phyloP scores from a whole-genome alignment of 1,140 invertebrate genomes.

The Adelges cooleyi region DNA sequence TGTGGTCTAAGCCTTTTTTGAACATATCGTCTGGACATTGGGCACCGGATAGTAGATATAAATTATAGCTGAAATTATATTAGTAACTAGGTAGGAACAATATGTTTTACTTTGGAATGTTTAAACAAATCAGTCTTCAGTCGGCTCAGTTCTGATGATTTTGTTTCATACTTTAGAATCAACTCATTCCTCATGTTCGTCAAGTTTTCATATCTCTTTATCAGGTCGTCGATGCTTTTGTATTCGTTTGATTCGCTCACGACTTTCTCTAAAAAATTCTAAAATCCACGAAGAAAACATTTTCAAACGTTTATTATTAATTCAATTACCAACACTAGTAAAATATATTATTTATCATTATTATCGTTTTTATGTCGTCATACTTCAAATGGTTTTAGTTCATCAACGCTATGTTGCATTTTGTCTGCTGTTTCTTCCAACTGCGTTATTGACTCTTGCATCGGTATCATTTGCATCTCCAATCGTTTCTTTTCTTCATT shows the following conservation, averaged over 20 bases:
- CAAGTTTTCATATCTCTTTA: slow-evolving; percentile 22
- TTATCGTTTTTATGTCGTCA: neutral
- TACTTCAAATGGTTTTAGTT: slow-evolving; percentile 13
- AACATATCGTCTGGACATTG: too few relatives aligned
- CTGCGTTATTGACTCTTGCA: slow-evolving; percentile 2
- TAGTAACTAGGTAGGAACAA: too few relatives aligned
- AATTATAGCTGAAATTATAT: too few relatives aligned
- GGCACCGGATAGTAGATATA: too few relatives aligned
- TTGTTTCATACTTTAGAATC: slow-evolving; percentile 3
- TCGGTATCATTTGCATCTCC: neutral
- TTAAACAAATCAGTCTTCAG: neutral
- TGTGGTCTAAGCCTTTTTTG: too few relatives aligned
- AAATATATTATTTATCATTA: too few relatives aligned
- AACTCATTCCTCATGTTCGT: slow-evolving; percentile 9
- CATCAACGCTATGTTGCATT: slow-evolving; percentile 6
- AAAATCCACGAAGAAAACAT: neutral
- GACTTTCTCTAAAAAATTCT: slow-evolving; percentile 12
- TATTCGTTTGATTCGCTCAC: neutral
- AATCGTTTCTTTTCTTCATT: neutral
- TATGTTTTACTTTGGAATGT: slow-evolving; percentile 4
- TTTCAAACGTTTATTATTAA: neutral
- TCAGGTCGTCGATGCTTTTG: neutral
- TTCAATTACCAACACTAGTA: too few relatives aligned
- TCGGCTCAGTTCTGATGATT: neutral
- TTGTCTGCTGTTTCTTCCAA: neutral